Base-by-base conservation (phyloP, 2,113 vertebrate genomes). In the Ursus arctos region DNA sequence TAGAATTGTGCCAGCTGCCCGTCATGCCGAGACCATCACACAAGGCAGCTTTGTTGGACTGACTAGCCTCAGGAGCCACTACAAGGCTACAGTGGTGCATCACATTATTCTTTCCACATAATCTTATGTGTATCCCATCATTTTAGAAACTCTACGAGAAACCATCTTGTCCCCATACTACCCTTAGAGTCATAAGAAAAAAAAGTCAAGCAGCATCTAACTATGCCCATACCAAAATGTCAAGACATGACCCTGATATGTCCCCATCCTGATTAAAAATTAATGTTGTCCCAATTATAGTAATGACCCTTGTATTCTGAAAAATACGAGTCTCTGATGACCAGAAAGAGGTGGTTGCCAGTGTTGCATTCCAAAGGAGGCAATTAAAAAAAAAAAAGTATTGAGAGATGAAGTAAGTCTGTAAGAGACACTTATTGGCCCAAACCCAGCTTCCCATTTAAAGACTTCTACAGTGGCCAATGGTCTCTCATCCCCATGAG, bases 251-350 rank as follows among this genome's bases (percentile, higher is more conserved):
- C 3, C 51, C 2, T 61, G 12, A 31, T 47, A 36, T 83, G 8
- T 61, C 5, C 5, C 15, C 21, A 81, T 1, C 1, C 24, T 72
- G 18, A 53, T 74, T 65, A 86, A 81, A 94, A 98, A 92, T n/a
- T 33, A n/a, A 67, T 85, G 1, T 49, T 88, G 49, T 69, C 15
- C 22, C 47, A 74, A 33, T 67, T 91, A 51, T 0, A 53, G 13
- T n/a, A 65, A 88, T 79, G 40, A 51, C 7, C 24, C 19, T 93
- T 82, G 6, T 47, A 72, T 81, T 76, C 71, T 95, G 31, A 47
- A 95, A 93, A 95, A 43, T 65, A 33, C 3, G 82, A 59, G 21
- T 86, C 33, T 83, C 83, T 72, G n/a, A 79, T 83, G 55, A 74
- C 11, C 40, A 79, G 28, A 95, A 92, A 72, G 51, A 74, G 6